Conservation (phyloP, 2,797 vertebrate species). For the Cyclura pinguis region DNA sequence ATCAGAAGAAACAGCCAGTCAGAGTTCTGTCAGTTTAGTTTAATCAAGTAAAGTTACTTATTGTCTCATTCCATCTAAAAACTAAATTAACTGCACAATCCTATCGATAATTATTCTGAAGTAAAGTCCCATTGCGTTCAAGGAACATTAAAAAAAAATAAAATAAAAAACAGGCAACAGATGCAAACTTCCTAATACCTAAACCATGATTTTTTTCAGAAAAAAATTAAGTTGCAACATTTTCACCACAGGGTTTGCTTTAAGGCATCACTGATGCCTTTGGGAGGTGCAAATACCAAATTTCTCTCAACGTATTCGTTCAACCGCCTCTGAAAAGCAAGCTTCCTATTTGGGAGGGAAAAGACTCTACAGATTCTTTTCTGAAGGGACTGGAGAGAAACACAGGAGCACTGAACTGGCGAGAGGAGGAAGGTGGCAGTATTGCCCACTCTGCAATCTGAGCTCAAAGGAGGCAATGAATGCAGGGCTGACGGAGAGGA, state of each 20-base stretch:
- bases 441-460: conserved; percentile 74
- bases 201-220: background rate
- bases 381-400: background rate
- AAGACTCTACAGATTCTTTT: background rate
- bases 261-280: background rate
- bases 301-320: background rate
- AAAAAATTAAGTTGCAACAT: background rate
- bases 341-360: background rate
- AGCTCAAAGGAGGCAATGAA: conserved; percentile 59
- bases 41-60: no score
- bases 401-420: background rate
- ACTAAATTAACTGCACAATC: background rate
- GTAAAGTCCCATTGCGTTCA: background rate
- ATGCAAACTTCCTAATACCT: background rate
- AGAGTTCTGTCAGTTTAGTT: no score
- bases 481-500: conserved; percentile 72
- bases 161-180: background rate
- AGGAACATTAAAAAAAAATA: no score
- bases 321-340: background rate
- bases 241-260: background rate
- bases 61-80: background rate
- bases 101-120: background rate
- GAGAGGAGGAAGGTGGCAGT: conserved; percentile 31
- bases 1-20: background rate
- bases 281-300: background rate